These are phyloP conservation scores for Electrophaes corylata DNA, from an alignment of 2,888 invertebrate species.

Conservation along the genomic window DNA sequence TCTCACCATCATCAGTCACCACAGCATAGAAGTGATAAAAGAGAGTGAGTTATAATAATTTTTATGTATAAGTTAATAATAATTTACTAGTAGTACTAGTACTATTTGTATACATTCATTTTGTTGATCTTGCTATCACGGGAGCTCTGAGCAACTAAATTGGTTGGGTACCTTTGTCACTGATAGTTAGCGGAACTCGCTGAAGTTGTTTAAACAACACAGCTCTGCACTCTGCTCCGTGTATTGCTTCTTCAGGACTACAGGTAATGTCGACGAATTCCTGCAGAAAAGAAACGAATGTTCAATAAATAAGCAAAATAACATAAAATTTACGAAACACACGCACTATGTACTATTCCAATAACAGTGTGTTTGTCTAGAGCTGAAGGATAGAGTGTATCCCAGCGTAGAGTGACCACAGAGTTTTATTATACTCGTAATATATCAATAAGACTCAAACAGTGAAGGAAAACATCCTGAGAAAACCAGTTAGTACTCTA, in stretches of 20 bases:
- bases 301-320: no score
- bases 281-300: background rate
- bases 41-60: no score
- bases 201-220: constrained; percentile 65
- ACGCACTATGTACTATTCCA: background rate
- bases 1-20: background rate
- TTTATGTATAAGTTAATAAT: background rate
- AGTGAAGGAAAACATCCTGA: no score
- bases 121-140: constrained; percentile 35
- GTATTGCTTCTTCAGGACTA: constrained; percentile 31
- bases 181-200: constrained; percentile 65
- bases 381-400: no score
- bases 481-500: no score
- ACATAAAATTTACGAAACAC: background rate
- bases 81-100: background rate
- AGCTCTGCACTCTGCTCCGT: constrained; percentile 56
- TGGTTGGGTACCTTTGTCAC: constrained; percentile 60
- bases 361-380: no score
- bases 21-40: no score
- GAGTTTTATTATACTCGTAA: no score
- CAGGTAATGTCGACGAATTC: background rate
- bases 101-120: constrained; percentile 27
- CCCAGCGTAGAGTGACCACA: no score
- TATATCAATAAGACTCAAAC: no score
- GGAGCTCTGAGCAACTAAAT: constrained; percentile 48